A percentile compares a stretch with the other conserved stretches of the same genome.
These are phyloP conservation scores for Drosophila malerkotliana DNA, from an alignment of 1,140 invertebrate species.

Conservation along the genomic window DNA sequence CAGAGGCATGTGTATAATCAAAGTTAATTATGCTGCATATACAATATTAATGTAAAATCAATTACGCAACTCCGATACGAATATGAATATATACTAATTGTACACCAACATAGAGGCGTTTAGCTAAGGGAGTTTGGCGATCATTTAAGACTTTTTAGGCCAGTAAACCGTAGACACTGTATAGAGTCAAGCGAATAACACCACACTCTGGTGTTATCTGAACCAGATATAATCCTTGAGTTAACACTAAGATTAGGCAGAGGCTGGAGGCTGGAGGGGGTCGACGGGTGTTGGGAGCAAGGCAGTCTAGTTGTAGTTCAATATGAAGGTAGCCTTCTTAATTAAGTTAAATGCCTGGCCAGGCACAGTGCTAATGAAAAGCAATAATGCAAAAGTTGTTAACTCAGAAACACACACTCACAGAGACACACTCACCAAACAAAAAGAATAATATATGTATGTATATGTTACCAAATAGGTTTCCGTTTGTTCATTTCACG, in stretches of 20 bases:
- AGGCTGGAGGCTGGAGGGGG: background rate
- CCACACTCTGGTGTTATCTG: constrained; percentile 26
- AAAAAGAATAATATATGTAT: constrained; percentile 11
- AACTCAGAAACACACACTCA: constrained; percentile 38
- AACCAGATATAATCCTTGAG: constrained; percentile 46
- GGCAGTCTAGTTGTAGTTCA: constrained; percentile 45
- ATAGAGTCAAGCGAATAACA: constrained; percentile 33
- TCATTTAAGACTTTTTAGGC: constrained; percentile 61
- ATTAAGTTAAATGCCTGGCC: constrained; percentile 62
- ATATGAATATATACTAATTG: constrained; percentile 19
- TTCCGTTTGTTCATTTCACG: constrained; percentile 67
- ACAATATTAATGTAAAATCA: constrained; percentile 63
- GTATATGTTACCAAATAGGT: constrained; percentile 40
- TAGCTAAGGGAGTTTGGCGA: constrained; percentile 22
- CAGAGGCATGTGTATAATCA: constrained; percentile 67
- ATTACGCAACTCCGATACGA: constrained; percentile 22
- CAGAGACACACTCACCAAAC: constrained; percentile 13
- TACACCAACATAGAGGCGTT: constrained; percentile 19
- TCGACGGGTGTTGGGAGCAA: constrained; percentile 15
- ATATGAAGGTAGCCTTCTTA: constrained; percentile 53
- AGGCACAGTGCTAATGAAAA: constrained; percentile 60
- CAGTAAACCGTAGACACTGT: constrained; percentile 51
- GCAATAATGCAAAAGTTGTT: constrained; percentile 66
- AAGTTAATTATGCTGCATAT: constrained; percentile 77
- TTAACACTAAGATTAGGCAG: constrained; percentile 69